Evolutionary conservation across 2,797 vertebrate genomes (phyloP), one percentile per base, ranked within the genome.

Genomic region (Enteromius unitaeniatus): DNA sequence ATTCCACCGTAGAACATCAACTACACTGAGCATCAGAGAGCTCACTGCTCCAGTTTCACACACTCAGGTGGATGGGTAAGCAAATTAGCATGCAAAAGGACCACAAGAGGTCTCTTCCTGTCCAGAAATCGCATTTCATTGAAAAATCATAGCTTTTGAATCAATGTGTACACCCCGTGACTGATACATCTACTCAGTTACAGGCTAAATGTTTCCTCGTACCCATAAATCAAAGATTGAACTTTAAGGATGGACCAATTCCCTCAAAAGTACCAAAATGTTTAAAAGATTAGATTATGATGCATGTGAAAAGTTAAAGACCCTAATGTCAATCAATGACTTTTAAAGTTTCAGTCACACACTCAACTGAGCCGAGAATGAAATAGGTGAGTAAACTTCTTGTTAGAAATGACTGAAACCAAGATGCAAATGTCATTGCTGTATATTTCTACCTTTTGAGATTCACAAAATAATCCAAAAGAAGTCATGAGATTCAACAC

Each of bases 1-100:
- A 84, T 70, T 64, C 82, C 55, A 60, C 65, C 49, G 81, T 42
- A 74, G 19, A 78, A 65, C 68, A 58, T 58, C 60, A 78, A 42
- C 49, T 19, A 72, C 58, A 64, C 34, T 47, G 37, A 78, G 40
- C 64, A 23, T 75, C 31, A 62, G 72, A 68, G 49, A 81, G 60
- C 72, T 11, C 53, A 76, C 74, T 62, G 62, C 51, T 72, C 62
- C 11, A 78, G 53, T 82, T 81, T 70, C 64, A 79, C 21, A 67
- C 31, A 58, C 47, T 76, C 70, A 28, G 31, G 47, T 65, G 42
- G 45, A 64, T 26, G 70, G 14, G 6, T 34, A 26, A 37, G 70
- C 28, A 64, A 45, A 75, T 65, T 65, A 75, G 49, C 70, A 82
- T 82, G 70, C 31, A 26, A 72, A 53, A 60, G 53, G 55, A 64